Conservation (phyloP, 2,113 vertebrate species). For the Pygoscelis adeliae region DNA sequence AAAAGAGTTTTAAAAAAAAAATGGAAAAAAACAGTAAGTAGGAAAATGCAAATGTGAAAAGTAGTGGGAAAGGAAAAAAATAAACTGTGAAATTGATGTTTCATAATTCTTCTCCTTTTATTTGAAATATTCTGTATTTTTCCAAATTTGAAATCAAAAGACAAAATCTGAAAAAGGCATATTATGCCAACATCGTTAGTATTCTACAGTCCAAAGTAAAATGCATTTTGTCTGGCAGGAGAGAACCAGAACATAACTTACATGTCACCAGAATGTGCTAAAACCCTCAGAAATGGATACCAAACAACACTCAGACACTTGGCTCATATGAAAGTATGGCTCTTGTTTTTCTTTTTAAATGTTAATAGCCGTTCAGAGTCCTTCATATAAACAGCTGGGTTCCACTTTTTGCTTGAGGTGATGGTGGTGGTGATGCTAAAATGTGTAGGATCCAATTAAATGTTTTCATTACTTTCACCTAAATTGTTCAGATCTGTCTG, state of each 20-base stretch:
- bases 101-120: background rate
- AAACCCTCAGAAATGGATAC: background rate
- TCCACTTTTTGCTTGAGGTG: background rate
- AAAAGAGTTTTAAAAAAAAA: background rate
- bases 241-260: background rate
- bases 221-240: rapidly evolving
- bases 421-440: background rate
- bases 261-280: background rate
- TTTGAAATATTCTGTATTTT: background rate
- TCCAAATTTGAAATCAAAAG: background rate
- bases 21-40: background rate
- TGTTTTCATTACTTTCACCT: background rate
- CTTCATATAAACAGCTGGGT: background rate
- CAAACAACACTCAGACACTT: background rate
- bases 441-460: background rate
- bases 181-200: background rate
- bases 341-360: background rate
- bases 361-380: background rate
- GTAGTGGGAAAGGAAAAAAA: rapidly evolving
- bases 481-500: background rate
- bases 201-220: background rate
- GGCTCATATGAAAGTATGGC: too few relatives aligned
- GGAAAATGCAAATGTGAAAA: background rate
- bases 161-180: background rate
- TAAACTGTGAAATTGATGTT: background rate